Base-by-base conservation (phyloP, 2,113 vertebrate genomes). In the Ursus arctos region DNA sequence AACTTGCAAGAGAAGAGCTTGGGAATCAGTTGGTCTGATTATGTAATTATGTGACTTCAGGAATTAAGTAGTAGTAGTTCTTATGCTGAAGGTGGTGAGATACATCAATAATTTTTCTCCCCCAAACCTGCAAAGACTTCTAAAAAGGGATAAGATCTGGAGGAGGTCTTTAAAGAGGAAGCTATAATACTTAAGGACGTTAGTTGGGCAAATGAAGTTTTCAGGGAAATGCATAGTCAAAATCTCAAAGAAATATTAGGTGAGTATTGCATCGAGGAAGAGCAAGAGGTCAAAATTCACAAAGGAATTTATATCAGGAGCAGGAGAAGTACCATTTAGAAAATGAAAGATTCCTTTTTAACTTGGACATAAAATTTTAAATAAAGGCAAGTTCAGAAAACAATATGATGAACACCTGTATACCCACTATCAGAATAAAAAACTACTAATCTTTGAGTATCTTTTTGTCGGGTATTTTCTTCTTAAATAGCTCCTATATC, bases 351-450 rank as follows among this genome's bases (percentile, higher is more conserved):
- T 51, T 81, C 91, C 9, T 79, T 84, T 92, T 74, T 36, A 92
- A 93, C 83, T 95, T 94, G 71, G 55, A 74, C 87, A 67, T 4
- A 93, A 94, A 87, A 82, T 88, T 84, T 15, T 65, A 67, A 90
- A 71, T 51, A 53, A 83, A 74, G 10, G 47, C 63, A 92, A 74
- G 59, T 59, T 96, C 28, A 88, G 55, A 93, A 97, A 92, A 94
- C 19, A 49, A 33, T 55, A 51, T 71, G 21, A 81, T 74, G 71
- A 87, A 83, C 4, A 81, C 15, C 26, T 69, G 11, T 49, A 7
- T 81, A 76, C 15, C 22, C 4, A 87, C 10, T 65, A 69, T 86
- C 72, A 97, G 31, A 80, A 95, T 59, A 31, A 90, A 96, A 82
- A 92, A 9, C 12, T n/a, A n/a, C 13, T 76, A 79, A 65, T 12